phyloP scores from a whole-genome alignment of 2,113 vertebrate species.

The Poeciliopsis prolifica region DNA sequence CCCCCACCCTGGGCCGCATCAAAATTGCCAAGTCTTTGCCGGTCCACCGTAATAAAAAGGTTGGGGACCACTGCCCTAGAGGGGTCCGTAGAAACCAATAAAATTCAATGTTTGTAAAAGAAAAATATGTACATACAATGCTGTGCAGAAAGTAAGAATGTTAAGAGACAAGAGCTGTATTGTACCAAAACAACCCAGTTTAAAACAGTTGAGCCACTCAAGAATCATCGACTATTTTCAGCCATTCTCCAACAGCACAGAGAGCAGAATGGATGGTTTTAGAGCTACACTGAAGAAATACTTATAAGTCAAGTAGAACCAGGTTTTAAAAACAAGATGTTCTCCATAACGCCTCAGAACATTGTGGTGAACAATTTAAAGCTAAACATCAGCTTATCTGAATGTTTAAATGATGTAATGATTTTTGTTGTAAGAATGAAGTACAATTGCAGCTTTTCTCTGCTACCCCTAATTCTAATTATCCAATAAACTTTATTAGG shows the following conservation, averaged over 20 bases:
- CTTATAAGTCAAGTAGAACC: neutral
- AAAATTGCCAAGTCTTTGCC: no score
- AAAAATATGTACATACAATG: neutral
- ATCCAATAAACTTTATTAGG: neutral
- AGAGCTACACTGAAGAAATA: neutral
- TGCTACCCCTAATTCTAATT: no score
- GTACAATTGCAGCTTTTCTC: neutral
- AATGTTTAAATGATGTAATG: neutral
- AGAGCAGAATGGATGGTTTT: neutral
- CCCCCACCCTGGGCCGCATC: no score
- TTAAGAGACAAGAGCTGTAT: neutral
- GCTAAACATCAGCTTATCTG: neutral
- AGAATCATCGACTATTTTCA: conserved; percentile 23
- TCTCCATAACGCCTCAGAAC: neutral
- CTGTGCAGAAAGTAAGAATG: neutral
- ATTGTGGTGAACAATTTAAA: no score
- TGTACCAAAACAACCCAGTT: conserved; percentile 6
- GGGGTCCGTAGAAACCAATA: no score
- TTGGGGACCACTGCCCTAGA: no score
- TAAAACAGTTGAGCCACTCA: conserved; percentile 4
- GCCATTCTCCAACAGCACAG: neutral
- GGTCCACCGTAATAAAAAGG: no score
- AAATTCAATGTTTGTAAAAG: no score
- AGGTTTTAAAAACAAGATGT: neutral
- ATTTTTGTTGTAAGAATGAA: neutral